These are phyloP conservation scores for Sternotherus odoratus DNA, from an alignment of 2,797 vertebrate species.

Conservation along the genomic window DNA sequence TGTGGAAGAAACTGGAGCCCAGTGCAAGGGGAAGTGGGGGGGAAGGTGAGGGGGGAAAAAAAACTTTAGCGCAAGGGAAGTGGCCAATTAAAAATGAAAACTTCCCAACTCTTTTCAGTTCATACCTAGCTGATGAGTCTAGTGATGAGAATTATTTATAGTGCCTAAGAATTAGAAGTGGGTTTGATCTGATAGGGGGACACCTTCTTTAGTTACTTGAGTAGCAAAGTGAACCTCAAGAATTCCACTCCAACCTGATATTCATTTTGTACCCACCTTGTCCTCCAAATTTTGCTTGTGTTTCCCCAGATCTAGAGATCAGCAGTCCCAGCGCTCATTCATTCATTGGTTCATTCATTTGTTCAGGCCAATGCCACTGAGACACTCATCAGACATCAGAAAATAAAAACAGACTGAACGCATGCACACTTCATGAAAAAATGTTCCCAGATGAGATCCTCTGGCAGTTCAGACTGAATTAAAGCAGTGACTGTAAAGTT, in stretches of 20 bases:
- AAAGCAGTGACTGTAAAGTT: neutral
- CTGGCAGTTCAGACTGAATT: neutral
- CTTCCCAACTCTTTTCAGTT: neutral
- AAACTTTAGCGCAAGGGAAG: neutral
- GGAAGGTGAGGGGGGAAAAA: slow-evolving; percentile 40
- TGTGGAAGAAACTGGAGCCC: neutral
- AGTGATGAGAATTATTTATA: neutral
- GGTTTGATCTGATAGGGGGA: neutral
- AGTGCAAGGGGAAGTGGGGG: accelerated
- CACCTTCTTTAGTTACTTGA: accelerated
- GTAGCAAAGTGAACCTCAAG: neutral
- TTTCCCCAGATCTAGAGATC: neutral
- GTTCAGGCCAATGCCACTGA: accelerated
- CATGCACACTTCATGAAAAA: neutral
- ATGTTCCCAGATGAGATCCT: neutral
- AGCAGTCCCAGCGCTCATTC: neutral
- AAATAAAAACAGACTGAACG: neutral
- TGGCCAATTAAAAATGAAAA: neutral
- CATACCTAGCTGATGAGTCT: neutral
- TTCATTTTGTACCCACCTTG: neutral
- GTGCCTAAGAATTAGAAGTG: neutral
- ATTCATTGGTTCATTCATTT: slow-evolving; percentile 42
- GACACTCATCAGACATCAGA: neutral
- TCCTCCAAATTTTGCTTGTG: accelerated
- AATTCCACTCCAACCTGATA: neutral